Evolutionary conservation across 2,113 vertebrate species (phyloP), one percentile per base, ranked within the genome.

Genomic region (Platycercus adscitus): DNA sequence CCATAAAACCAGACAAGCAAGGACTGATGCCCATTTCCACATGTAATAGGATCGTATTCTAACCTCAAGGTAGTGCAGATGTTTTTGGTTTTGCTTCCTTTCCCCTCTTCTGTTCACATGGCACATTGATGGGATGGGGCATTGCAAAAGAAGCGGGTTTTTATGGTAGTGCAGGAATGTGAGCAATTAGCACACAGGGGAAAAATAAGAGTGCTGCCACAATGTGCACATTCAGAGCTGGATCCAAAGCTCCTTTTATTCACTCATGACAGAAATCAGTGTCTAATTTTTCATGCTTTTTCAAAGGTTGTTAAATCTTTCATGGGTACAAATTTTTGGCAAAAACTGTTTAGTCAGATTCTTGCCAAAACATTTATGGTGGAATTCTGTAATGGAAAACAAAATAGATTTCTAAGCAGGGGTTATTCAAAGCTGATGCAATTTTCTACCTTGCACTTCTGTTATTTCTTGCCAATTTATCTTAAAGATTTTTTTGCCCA

Each of bases 1-100:
- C 88, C 69, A 93, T 96, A 96, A 95, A 96, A 94, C 71, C 88
- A 94, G 94, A 93, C 91, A 96, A 94, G 91, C 94, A 94, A 84
- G 91, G 93, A 79, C 89, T 84, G 86, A 93, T 89, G 81, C 87
- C 87, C 91, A 69, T 96, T 95, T 96, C 93, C 89, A 92, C 91
- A 80, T 95, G 85, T 89, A 95, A 91, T 46, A 66, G 79, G 95
- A 95, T 95, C 35, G 0, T 70, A 52, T 87, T 94, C 81, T 95
- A 94, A 95, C 91, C 93, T 95, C 84, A 93, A 95, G 94, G 91
- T 96, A 93, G 82, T 35, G 49, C 91, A 96, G 88, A 95, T 95
- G 94, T 49, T 93, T 95, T 93, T 94, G 82, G 0, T 89, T 96
- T 94, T 91, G 77, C 66, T 95, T 94, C 49, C 81, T 91, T 91